A percentile compares a stretch with the other conserved stretches of the same genome.
phyloP scores from a whole-genome alignment of 1,140 invertebrate genomes.

The Elysia chlorotica region DNA sequence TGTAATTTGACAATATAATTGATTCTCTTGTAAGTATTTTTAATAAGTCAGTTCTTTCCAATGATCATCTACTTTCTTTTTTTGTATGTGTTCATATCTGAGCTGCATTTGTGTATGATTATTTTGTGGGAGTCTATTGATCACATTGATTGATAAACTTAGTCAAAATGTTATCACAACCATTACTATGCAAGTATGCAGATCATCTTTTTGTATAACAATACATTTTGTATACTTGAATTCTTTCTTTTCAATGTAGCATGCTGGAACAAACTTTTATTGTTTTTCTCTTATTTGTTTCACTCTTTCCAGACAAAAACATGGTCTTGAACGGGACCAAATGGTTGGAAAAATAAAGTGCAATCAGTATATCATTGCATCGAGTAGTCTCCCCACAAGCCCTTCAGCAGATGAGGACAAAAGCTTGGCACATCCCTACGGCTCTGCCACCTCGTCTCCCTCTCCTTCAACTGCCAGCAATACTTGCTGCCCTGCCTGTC shows the following conservation, averaged over 20 bases:
- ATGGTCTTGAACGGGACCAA: constrained; percentile 1
- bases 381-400: not conserved
- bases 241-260: not conserved
- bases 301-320: constrained; percentile 10
- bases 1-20: too few species aligned
- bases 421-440: too few species aligned
- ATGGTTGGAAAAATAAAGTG: not conserved
- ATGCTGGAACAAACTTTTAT: not conserved
- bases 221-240: not conserved
- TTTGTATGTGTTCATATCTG: not conserved
- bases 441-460: too few species aligned
- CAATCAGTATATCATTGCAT: constrained; percentile 6
- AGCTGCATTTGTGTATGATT: not conserved
- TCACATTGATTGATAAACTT: not conserved
- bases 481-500: not conserved
- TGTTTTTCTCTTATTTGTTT: not conserved
- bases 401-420: too few species aligned
- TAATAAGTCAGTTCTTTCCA: too few species aligned
- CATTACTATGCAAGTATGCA: not conserved
- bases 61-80: not conserved
- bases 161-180: not conserved
- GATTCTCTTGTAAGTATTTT: too few species aligned
- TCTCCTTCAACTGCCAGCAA: not conserved
- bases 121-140: not conserved
- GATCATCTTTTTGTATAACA: not conserved